These are phyloP conservation scores for Cisticola juncidis DNA, from an alignment of 2,113 vertebrate genomes.

Conservation along the genomic window DNA sequence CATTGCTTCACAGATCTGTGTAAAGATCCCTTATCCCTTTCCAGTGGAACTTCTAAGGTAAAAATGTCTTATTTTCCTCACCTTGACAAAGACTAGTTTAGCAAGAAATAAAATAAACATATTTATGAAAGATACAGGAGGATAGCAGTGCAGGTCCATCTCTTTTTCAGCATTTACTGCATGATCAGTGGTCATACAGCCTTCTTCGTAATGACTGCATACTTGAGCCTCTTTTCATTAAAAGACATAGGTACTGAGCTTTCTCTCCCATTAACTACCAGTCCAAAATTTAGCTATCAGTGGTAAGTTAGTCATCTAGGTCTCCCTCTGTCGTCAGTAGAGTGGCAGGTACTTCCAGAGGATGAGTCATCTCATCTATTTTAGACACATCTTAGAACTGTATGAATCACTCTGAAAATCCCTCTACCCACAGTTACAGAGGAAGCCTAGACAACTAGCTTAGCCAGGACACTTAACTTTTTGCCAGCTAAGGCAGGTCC, in stretches of 20 bases:
- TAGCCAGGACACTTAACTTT: neutral
- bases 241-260: neutral
- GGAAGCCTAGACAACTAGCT: neutral
- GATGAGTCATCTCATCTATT: slow-evolving; percentile 56
- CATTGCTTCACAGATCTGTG: neutral
- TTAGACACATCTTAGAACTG: slow-evolving; percentile 31
- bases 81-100: neutral
- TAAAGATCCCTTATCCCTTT: neutral
- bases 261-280: neutral
- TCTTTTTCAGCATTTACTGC: neutral
- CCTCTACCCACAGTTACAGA: neutral
- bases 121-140: neutral
- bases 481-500: neutral
- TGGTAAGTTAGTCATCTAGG: slow-evolving; percentile 51
- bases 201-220: neutral
- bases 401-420: slow-evolving; percentile 50
- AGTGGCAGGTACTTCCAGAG: slow-evolving; percentile 56
- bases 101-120: neutral
- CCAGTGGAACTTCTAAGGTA: neutral
- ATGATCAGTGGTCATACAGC: neutral
- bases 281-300: slow-evolving; percentile 2
- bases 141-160: neutral
- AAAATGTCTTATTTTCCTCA: neutral
- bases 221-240: neutral
- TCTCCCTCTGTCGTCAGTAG: slow-evolving; percentile 45